Evolutionary conservation across 2,888 invertebrate species (phyloP), one percentile per base, ranked within the genome.

Genomic region (Patella depressa): DNA sequence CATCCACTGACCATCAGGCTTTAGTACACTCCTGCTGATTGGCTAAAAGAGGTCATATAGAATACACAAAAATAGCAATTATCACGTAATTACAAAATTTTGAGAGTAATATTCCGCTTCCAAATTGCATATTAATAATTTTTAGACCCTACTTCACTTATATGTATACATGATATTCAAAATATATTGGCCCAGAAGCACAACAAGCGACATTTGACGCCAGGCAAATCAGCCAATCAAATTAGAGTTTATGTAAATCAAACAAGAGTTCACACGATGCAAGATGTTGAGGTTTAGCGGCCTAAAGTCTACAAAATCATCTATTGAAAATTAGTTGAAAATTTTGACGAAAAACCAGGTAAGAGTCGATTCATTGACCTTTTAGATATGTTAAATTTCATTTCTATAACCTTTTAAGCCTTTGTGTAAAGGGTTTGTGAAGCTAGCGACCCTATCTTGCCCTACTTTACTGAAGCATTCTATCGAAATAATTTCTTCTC

Each of bases 231-330:
- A 79, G 73, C 86, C 85, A 85, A 86, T 86, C 81, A 85, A 76
- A 84, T 78, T 54, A 29, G 34, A 54, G 76, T 77, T 83, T 81
- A 77, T 80, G 76, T 75, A 79, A 72, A 75, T 53, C 73, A 78
- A 78, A 78, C 79, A 79, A 82, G 80, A 80, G 82, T 78, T 81
- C 81, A 82, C 85, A 86, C 86, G 88, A 88, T 88, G 89, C 88
- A 88, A 88, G 89, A 89, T 89, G 88, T 88, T 87, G 87, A 88
- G 87, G 85, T 85, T 86, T 85, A 87, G 86, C 86, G 86, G 87
- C 84, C 86, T 85, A 86, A 87, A 88, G 83, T 87, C 88, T 88
- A 88, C 89, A 88, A 89, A 89, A 85, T 87, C 87, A 88, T 87
- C 87, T 85, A 85, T 85, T 87, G 85, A 83, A 84, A 82, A 86